Percentiles rank a stretch among this genome's conserved stretches.
Conservation (phyloP, 1,140 invertebrate species). For the Platyscapa corneri region DNA sequence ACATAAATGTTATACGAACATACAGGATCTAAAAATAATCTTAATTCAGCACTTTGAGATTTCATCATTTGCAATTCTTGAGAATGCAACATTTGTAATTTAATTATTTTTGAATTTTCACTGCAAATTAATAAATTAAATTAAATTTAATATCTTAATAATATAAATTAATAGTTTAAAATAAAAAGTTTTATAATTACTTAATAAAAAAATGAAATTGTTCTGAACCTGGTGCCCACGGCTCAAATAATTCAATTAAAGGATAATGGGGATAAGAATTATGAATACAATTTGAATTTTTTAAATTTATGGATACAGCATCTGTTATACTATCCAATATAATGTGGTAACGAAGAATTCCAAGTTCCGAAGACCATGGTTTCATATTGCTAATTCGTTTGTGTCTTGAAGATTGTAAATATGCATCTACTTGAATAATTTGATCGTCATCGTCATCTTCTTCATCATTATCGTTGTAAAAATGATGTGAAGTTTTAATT, state of each 20-base stretch:
- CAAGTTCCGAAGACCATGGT: slow-evolving; percentile 49
- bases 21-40: slow-evolving; percentile 76
- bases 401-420: slow-evolving; percentile 56
- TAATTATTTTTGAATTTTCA: slow-evolving; percentile 70
- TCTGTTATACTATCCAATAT: slow-evolving; percentile 57
- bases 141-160: slow-evolving; percentile 50
- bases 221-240: slow-evolving; percentile 78
- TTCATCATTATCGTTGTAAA: slow-evolving; percentile 18
- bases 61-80: slow-evolving; percentile 49
- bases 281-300: slow-evolving; percentile 67
- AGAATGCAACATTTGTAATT: slow-evolving; percentile 70
- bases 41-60: slow-evolving; percentile 68
- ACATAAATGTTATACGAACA: slow-evolving; percentile 76
- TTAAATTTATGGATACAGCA: slow-evolving; percentile 61
- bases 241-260: slow-evolving; percentile 78
- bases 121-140: slow-evolving; percentile 61
- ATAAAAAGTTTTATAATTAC: slow-evolving; percentile 60
- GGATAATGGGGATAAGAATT: slow-evolving; percentile 73
- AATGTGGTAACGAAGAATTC: slow-evolving; percentile 62
- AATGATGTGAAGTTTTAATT: neutral
- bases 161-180: slow-evolving; percentile 4
- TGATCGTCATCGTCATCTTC: slow-evolving; percentile 57
- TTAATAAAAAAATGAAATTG: slow-evolving; percentile 78
- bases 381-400: slow-evolving; percentile 50
- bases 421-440: slow-evolving; percentile 63